Evolutionary conservation across 2,113 vertebrate species (phyloP).

Genomic region (Nyctereutes procyonoides): DNA sequence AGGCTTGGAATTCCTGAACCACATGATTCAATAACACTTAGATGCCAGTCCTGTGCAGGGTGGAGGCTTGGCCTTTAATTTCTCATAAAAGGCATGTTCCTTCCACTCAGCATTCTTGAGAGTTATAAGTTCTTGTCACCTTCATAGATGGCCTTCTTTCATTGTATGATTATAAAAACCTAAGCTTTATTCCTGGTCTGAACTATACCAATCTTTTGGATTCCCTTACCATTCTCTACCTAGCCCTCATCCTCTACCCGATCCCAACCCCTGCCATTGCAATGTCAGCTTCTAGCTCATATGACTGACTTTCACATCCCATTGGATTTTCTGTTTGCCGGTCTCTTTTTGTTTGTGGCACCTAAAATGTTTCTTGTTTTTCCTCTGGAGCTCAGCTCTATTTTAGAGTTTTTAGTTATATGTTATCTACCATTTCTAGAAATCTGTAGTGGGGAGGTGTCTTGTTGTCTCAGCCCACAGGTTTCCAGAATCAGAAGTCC

Average conservation of each 20-base stretch:
- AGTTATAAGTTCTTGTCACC: background rate
- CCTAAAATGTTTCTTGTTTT: background rate
- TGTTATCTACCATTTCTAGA: background rate
- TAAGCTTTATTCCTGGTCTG: background rate
- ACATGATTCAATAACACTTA: background rate
- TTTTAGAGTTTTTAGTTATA: background rate
- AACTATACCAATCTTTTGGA: background rate
- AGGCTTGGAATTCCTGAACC: background rate
- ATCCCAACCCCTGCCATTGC: background rate
- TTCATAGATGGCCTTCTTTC: background rate
- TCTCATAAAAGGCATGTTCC: background rate
- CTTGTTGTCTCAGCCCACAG: background rate
- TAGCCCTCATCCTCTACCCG: fast-evolving
- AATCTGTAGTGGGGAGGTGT: background rate
- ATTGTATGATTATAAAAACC: background rate
- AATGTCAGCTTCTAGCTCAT: background rate
- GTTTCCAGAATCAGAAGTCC: background rate
- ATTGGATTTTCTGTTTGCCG: background rate
- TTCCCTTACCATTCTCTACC: background rate
- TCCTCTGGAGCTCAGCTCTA: background rate
- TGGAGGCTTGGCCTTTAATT: background rate
- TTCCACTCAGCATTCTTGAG: background rate
- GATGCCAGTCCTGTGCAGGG: background rate
- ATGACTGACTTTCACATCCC: background rate
- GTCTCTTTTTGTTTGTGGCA: background rate